phyloP scores from a whole-genome alignment of 2,888 invertebrate genomes.

The Luperina nickerlii region DNA sequence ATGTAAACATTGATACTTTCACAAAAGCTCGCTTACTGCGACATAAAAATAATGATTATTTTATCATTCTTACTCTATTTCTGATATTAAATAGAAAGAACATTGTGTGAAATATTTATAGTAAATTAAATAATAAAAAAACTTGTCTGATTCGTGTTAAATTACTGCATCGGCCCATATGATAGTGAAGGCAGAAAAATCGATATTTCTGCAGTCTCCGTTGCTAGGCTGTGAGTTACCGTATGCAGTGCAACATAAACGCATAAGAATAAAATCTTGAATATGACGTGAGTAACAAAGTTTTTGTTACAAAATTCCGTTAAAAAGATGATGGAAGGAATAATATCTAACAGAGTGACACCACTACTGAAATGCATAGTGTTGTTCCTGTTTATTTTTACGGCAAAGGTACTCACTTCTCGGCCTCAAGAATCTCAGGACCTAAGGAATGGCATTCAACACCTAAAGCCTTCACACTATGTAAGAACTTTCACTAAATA shows the following conservation, averaged over 20 bases:
- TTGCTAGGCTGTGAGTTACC: constrained; percentile 74
- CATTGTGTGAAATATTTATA: constrained; percentile 21
- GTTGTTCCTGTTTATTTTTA: constrained; percentile 87
- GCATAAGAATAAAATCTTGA: constrained; percentile 56
- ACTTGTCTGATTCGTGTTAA: constrained; percentile 14
- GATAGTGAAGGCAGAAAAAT: constrained; percentile 72
- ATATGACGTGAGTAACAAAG: constrained; percentile 51
- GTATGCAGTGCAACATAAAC: constrained; percentile 69
- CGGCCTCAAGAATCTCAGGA: constrained; percentile 84
- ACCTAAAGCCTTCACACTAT: constrained; percentile 82
- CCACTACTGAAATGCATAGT: constrained; percentile 87
- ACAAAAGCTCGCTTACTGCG: constrained; percentile 53
- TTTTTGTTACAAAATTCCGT: constrained; percentile 25
- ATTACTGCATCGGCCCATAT: constrained; percentile 58
- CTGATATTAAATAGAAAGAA: constrained; percentile 11
- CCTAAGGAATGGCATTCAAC: constrained; percentile 81
- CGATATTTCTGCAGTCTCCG: constrained; percentile 82
- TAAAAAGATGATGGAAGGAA: constrained; percentile 79
- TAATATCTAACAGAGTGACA: constrained; percentile 82
- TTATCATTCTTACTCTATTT: constrained; percentile 24
- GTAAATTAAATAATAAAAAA: constrained; percentile 20
- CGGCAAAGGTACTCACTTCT: constrained; percentile 86
- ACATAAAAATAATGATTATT: constrained; percentile 42
- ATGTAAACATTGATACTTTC: constrained; percentile 54
- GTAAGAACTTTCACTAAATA: constrained; percentile 88